phyloP scores from a whole-genome alignment of 1,140 invertebrate genomes.

The Drosophila ambigua region DNA sequence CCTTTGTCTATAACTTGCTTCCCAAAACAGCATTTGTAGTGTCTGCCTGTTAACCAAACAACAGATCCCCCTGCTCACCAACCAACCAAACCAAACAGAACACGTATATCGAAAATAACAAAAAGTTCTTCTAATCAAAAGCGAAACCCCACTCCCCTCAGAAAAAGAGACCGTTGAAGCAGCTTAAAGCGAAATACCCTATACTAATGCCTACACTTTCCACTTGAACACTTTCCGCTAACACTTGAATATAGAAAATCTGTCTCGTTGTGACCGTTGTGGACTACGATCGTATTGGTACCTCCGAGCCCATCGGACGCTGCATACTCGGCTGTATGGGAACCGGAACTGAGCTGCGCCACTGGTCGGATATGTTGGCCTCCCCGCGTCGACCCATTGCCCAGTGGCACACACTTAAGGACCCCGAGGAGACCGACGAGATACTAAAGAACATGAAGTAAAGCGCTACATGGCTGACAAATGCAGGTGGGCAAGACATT shows the following conservation, averaged over 20 bases:
- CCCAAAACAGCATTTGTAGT: slow-evolving; percentile 55
- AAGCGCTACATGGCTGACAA: slow-evolving; percentile 63
- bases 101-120: slow-evolving; percentile 56
- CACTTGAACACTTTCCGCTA: slow-evolving; percentile 32
- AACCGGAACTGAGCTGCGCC: slow-evolving; percentile 97
- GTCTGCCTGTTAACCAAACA: slow-evolving; percentile 57
- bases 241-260: slow-evolving; percentile 93
- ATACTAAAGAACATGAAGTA: slow-evolving; percentile 83
- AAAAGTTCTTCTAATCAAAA: slow-evolving; percentile 64
- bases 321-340: slow-evolving; percentile 98
- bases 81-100: slow-evolving; percentile 54
- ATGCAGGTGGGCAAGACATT: slow-evolving; percentile 38
- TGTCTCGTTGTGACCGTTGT: slow-evolving; percentile 99
- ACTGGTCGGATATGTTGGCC: slow-evolving; percentile 99
- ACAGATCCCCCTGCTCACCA: slow-evolving; percentile 43
- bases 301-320: slow-evolving; percentile 99
- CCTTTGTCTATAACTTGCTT: slow-evolving; percentile 58
- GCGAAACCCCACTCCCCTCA: slow-evolving; percentile 25
- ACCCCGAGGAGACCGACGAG: slow-evolving; percentile 95
- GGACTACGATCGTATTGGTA: slow-evolving; percentile 99
- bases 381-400: slow-evolving; percentile 99
- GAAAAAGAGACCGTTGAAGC: slow-evolving; percentile 35
- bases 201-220: slow-evolving; percentile 32
- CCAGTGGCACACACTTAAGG: slow-evolving; percentile 99
- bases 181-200: background rate